Conservation (phyloP, 2,888 invertebrate species). For the Schrankia costaestrigalis region DNA sequence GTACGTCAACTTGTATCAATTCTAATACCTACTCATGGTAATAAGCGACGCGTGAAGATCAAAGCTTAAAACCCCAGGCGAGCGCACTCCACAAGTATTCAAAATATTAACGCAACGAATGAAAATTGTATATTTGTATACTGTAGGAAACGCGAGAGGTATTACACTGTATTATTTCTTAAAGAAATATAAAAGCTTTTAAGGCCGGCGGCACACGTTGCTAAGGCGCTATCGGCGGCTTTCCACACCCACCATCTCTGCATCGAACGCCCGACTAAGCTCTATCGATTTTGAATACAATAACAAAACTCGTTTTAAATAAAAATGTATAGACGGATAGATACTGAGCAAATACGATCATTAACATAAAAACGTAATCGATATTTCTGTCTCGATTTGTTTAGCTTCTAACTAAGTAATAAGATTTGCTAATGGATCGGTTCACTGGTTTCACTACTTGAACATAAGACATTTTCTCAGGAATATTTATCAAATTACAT, state of each 20-base stretch:
- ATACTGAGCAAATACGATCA: neutral
- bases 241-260: conserved; percentile 46
- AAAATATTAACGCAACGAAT: conserved; percentile 65
- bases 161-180: conserved; percentile 74
- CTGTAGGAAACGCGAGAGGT: conserved; percentile 49
- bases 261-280: conserved; percentile 52
- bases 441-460: no score
- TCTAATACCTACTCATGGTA: conserved; percentile 49
- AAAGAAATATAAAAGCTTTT: conserved; percentile 77
- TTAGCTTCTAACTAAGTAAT: no score
- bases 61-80: conserved; percentile 58
- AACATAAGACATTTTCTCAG: no score
- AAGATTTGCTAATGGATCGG: no score
- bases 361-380: neutral
- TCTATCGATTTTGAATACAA: conserved; percentile 61
- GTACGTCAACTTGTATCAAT: conserved; percentile 56
- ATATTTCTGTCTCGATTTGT: no score
- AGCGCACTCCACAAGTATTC: conserved; percentile 42
- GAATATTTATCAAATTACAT: no score
- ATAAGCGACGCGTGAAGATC: conserved; percentile 63
- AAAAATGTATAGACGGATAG: conserved; percentile 7
- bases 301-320: conserved; percentile 12
- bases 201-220: conserved; percentile 66
- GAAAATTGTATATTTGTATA: conserved; percentile 78
- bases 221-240: conserved; percentile 63